Conservation (phyloP, 2,797 vertebrate genomes). For the Valencia hispanica region DNA sequence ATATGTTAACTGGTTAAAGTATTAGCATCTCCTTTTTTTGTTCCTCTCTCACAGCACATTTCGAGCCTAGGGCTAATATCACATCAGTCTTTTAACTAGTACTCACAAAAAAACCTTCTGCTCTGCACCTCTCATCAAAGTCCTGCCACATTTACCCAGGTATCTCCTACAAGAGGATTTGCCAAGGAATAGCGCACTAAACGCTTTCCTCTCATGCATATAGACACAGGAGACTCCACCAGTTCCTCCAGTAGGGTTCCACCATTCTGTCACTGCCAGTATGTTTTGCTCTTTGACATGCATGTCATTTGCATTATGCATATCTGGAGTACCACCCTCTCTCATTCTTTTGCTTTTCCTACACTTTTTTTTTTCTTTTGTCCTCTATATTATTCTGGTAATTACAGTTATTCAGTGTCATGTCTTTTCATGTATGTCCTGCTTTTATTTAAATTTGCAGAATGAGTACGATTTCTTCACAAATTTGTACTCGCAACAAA, state of each 20-base stretch:
- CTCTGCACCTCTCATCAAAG: constrained; percentile 34
- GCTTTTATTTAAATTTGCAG: constrained; percentile 39
- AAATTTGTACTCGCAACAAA: background rate
- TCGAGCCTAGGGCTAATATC: constrained; percentile 13
- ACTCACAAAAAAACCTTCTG: constrained; percentile 45
- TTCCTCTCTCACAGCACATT: constrained; percentile 19
- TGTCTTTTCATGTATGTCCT: constrained; percentile 35
- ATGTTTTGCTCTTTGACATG: constrained; percentile 80
- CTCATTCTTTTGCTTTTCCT: constrained; percentile 3
- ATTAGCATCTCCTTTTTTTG: background rate
- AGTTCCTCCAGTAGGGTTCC: constrained; percentile 55
- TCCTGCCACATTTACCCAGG: constrained; percentile 49
- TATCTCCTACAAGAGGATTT: constrained; percentile 54
- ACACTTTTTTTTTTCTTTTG: background rate
- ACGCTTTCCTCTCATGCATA: constrained; percentile 49
- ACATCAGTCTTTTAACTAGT: constrained; percentile 23
- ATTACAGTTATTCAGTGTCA: constrained; percentile 50
- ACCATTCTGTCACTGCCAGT: constrained; percentile 80
- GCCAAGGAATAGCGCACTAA: constrained; percentile 40
- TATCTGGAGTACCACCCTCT: constrained; percentile 61
- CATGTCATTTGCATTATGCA: constrained; percentile 82
- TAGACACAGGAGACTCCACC: constrained; percentile 40
- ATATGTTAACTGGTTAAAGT: background rate
- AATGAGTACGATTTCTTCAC: background rate
- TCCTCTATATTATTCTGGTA: constrained; percentile 44